Evolutionary conservation across 2,797 vertebrate species (phyloP).

Genomic region (Cossypha heuglini): DNA sequence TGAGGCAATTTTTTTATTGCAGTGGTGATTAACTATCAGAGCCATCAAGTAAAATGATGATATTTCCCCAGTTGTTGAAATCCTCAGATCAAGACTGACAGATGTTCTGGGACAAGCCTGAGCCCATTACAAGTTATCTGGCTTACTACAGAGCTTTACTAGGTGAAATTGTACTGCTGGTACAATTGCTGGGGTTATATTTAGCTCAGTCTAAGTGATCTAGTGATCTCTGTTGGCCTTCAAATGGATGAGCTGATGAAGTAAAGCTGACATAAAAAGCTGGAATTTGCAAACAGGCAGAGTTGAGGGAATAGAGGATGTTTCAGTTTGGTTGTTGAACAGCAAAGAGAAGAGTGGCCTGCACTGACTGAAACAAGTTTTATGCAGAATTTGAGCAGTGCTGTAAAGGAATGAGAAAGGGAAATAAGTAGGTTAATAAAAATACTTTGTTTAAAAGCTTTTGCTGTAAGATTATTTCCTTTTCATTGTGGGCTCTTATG

Average conservation of each 20-base stretch:
- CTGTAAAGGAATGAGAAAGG: not conserved
- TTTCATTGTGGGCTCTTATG: not conserved
- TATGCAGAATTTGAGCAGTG: not conserved
- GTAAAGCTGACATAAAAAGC: not conserved
- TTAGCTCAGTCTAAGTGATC: constrained; percentile 14
- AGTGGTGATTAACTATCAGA: not conserved
- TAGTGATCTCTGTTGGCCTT: constrained; percentile 15
- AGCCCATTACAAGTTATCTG: not conserved
- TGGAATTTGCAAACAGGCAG: not conserved
- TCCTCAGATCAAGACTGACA: not conserved
- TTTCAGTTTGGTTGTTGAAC: not conserved
- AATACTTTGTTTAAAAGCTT: not conserved
- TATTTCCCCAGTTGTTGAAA: not conserved
- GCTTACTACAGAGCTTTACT: not conserved
- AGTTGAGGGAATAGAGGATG: not conserved
- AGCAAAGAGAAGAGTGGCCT: not conserved
- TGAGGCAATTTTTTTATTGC: not conserved
- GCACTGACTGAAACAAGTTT: not conserved
- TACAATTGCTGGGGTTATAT: not conserved
- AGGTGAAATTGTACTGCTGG: not conserved
- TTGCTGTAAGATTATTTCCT: not conserved
- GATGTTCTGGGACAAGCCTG: not conserved
- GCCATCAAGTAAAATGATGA: not conserved
- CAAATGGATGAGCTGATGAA: constrained; percentile 15
- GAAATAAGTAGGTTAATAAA: not conserved